Conservation (phyloP, 2,888 invertebrate genomes). For the Ennomos erosarius region DNA sequence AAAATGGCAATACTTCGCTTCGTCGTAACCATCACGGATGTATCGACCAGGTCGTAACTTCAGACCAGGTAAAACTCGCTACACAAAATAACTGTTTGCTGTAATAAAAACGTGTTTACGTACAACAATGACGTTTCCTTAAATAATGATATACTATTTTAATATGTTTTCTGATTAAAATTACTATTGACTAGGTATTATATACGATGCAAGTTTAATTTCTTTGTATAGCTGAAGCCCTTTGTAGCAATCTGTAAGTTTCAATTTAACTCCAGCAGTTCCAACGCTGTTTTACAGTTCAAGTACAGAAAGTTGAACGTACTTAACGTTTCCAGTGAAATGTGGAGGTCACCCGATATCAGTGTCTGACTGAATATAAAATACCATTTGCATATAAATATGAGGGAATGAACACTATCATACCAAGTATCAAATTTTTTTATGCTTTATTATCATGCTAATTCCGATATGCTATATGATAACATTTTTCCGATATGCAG, state of each 20-base stretch:
- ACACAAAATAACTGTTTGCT: too few relatives aligned
- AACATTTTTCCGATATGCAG: too few relatives aligned
- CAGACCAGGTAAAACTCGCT: too few relatives aligned
- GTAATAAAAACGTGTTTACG: too few relatives aligned
- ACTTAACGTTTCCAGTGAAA: slow-evolving; percentile 29
- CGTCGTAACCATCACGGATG: too few relatives aligned
- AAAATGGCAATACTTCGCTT: too few relatives aligned
- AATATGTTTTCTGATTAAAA: slow-evolving; percentile 2
- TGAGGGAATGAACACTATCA: slow-evolving; percentile 1
- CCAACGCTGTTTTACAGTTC: slow-evolving; percentile 37
- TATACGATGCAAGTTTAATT: slow-evolving; percentile 25
- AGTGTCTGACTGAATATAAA: slow-evolving; percentile 8
- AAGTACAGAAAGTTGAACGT: slow-evolving; percentile 38
- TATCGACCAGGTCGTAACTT: too few relatives aligned
- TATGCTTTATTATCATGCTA: too few relatives aligned
- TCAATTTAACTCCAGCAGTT: slow-evolving; percentile 37
- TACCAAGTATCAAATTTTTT: background rate
- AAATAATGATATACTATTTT: too few relatives aligned
- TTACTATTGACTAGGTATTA: background rate
- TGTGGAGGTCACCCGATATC: slow-evolving; percentile 24
- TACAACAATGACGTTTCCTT: background rate
- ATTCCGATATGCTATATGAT: too few relatives aligned
- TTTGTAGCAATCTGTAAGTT: slow-evolving; percentile 35
- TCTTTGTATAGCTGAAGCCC: slow-evolving; percentile 28
- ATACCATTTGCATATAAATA: too few relatives aligned